phyloP scores from a whole-genome alignment of 1,140 invertebrate species.

The Episyrphus balteatus region DNA sequence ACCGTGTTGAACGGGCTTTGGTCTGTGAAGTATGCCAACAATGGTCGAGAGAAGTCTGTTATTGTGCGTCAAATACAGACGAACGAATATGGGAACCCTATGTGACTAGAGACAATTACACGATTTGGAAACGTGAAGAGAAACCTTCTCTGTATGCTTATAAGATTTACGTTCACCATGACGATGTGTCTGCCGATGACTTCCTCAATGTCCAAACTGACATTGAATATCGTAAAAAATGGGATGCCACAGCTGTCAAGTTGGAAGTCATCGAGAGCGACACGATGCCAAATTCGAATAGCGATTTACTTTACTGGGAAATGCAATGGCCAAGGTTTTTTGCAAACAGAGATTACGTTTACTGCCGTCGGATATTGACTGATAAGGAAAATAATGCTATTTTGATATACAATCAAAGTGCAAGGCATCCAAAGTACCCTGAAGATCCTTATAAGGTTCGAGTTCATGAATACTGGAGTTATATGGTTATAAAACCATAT shows the following conservation, averaged over 20 bases:
- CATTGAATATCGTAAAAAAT: conserved; percentile 60
- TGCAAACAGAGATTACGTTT: conserved; percentile 78
- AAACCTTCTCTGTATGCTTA: conserved; percentile 58
- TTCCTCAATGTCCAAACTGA: conserved; percentile 75
- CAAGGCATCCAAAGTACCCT: conserved; percentile 34
- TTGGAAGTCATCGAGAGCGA: conserved; percentile 58
- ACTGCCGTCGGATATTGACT: conserved; percentile 57
- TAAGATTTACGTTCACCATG: conserved; percentile 73
- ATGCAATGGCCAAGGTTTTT: conserved; percentile 78
- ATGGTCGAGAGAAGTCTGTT: conserved; percentile 45
- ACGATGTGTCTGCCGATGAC: conserved; percentile 64
- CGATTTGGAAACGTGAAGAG: conserved; percentile 69
- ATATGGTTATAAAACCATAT: conserved; percentile 68
- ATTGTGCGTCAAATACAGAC: conserved; percentile 41
- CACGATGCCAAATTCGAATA: conserved; percentile 41
- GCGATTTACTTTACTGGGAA: conserved; percentile 78
- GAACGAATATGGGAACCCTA: conserved; percentile 62
- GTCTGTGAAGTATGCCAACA: conserved; percentile 41
- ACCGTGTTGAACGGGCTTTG: conserved; percentile 20
- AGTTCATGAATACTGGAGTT: conserved; percentile 74
- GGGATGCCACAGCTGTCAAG: conserved; percentile 68
- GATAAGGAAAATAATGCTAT: conserved; percentile 42
- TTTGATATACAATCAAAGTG: conserved; percentile 39
- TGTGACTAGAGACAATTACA: conserved; percentile 63
- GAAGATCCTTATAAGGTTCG: conserved; percentile 36